Base-by-base conservation (phyloP, 2,113 vertebrate genomes). In the Aptenodytes forsteri region DNA sequence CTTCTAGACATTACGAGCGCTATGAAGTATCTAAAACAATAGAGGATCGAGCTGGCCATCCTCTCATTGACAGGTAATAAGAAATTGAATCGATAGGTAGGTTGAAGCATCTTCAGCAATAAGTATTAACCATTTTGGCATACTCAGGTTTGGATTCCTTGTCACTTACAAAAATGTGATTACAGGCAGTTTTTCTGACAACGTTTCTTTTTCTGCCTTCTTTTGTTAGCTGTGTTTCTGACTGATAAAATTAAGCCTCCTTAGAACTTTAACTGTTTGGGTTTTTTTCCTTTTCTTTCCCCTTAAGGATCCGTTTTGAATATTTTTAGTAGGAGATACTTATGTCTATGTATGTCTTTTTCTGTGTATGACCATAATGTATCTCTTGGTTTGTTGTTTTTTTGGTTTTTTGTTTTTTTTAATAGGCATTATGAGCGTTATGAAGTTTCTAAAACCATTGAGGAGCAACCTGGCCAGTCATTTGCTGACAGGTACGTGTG, bases 21-120 rank as follows among this genome's bases (percentile, higher is more conserved):
- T 97, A 97, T 84, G 97, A 97, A 84, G 73, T 93, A 64, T 83
- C 95, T 54, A 96, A 95, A 97, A 93, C 69, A 67, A 81, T 66
- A 85, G 94, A 98, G 34, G 87, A 97, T 34, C 67, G 54, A 89
- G 49, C 70, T 89, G 96, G 93, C 38, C 76, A 92, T 80, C 92
- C 96, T 80, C 13, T 89, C 20, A 40, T 93, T 88, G 97, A 97
- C 82, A 98, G 97, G 97, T 98, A 96, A 79, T 58, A 79, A 76
- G 16, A 94, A 71, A 65, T 46, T 19, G 7, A 49, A 49, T 82
- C 0, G 4, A 32, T 75, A 18, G 1, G 5, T 61, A 83, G 40
- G 12, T 18, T 67, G 26, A 93, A 82, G 50, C 20, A 30, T 71
- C n/a, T 84, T 84, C 54, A 82, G 12, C 47, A 82, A 14, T 56